phyloP scores from a whole-genome alignment of 2,888 invertebrate genomes.

The Lissocephala sabroskyi region DNA sequence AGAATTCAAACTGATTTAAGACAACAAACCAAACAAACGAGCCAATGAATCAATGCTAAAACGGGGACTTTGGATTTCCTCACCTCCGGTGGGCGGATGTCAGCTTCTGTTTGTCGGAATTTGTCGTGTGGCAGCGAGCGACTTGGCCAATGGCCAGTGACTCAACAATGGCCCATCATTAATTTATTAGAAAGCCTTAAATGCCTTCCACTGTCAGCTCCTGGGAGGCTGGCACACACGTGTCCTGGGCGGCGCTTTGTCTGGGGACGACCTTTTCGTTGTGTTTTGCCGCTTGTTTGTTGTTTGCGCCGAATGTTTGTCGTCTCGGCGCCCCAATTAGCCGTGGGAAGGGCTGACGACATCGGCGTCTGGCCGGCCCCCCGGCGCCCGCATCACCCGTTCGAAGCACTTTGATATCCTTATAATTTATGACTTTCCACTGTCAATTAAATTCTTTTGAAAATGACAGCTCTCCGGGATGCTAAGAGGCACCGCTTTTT shows the following conservation, averaged over 20 bases:
- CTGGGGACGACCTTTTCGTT: not conserved
- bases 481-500: not conserved
- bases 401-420: slow-evolving; percentile 7
- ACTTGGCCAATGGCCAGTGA: not conserved
- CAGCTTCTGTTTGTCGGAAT: slow-evolving; percentile 52
- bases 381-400: too few relatives aligned
- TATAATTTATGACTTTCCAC: slow-evolving; percentile 56
- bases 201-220: slow-evolving; percentile 13
- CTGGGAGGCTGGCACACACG: not conserved
- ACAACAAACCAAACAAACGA: too few relatives aligned
- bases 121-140: slow-evolving; percentile 17
- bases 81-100: too few relatives aligned
- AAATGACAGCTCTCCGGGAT: slow-evolving; percentile 35
- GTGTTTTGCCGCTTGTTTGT: slow-evolving; percentile 3
- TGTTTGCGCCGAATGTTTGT: slow-evolving; percentile 9
- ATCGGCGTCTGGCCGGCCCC: slow-evolving; percentile 6
- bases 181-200: slow-evolving; percentile 63
- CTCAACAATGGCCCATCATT: slow-evolving; percentile 51
- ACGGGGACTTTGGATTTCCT: too few relatives aligned
- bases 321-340: slow-evolving; percentile 19
- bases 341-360: slow-evolving; percentile 1
- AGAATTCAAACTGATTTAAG: too few relatives aligned
- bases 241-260: not conserved
- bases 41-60: too few relatives aligned
- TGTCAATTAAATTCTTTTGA: slow-evolving; percentile 61